Evolutionary conservation across 2,113 vertebrate genomes (phyloP).

Genomic region (Microtus montanus): DNA sequence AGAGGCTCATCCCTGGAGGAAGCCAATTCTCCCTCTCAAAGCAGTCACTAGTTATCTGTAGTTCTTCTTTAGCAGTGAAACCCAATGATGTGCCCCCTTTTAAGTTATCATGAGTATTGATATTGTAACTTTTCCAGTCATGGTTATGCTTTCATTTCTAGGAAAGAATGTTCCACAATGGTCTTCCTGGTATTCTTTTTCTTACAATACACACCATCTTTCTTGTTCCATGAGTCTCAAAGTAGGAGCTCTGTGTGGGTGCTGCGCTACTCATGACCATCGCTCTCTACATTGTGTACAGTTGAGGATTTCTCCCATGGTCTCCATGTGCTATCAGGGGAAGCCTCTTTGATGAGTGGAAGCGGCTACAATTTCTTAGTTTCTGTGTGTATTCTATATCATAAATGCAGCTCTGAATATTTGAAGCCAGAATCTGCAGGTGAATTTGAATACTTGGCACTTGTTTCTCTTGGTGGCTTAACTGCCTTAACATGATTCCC

Average conservation of each 20-base stretch:
- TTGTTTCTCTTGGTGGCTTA: not conserved
- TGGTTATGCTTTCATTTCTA: not conserved
- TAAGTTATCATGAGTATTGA: not conserved
- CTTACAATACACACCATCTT: not conserved
- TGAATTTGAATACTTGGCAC: not conserved
- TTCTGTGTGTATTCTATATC: not conserved
- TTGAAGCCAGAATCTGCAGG: not conserved
- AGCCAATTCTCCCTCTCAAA: not conserved
- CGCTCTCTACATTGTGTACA: not conserved
- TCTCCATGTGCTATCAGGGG: not conserved
- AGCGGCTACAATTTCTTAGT: not conserved
- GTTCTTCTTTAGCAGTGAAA: not conserved
- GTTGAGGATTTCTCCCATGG: not conserved
- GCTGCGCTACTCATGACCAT: no score
- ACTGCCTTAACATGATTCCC: not conserved
- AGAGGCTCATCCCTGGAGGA: not conserved
- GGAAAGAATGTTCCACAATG: not conserved
- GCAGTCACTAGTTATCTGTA: not conserved
- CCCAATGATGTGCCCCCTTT: not conserved
- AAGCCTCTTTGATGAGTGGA: not conserved
- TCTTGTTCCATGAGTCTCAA: not conserved
- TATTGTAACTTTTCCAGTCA: not conserved
- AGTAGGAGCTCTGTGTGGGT: not conserved
- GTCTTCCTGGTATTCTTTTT: not conserved
- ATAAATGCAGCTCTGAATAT: not conserved